These are phyloP conservation scores for Epinotia bilunana DNA, from an alignment of 2,888 invertebrate species.

Conservation along the genomic window DNA sequence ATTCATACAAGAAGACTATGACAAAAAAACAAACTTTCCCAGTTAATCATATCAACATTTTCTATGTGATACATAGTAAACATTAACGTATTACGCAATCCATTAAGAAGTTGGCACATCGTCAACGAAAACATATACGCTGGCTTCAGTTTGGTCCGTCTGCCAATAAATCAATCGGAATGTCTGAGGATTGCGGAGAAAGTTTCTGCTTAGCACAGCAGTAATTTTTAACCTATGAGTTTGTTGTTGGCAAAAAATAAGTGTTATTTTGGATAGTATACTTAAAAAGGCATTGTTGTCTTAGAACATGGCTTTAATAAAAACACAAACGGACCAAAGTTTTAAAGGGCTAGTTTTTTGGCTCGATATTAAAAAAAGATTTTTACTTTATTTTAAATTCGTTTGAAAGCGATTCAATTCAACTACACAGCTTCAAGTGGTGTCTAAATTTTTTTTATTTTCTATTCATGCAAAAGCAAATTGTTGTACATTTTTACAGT, in stretches of 20 bases:
- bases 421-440: too few species aligned
- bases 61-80: constrained; percentile 6
- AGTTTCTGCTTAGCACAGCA: constrained; percentile 64
- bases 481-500: too few species aligned
- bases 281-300: not conserved
- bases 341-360: too few species aligned
- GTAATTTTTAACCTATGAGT: constrained; percentile 55
- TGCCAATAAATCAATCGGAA: constrained; percentile 65
- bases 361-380: not conserved
- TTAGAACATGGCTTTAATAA: not conserved
- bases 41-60: constrained; percentile 2
- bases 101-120: constrained; percentile 52
- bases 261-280: not conserved
- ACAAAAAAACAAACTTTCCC: too few species aligned
- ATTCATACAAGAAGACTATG: not conserved
- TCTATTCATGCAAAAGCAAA: too few species aligned
- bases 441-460: too few species aligned
- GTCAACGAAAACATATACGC: constrained; percentile 44
- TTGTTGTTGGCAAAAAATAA: not conserved
- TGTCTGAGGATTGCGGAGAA: constrained; percentile 61
- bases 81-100: constrained; percentile 31
- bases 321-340: not conserved
- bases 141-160: constrained; percentile 52
- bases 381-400: too few species aligned
- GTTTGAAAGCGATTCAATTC: too few species aligned